These are phyloP conservation scores for Brachyrhaphis roseni DNA, from an alignment of 2,797 vertebrate genomes.

Conservation along the genomic window DNA sequence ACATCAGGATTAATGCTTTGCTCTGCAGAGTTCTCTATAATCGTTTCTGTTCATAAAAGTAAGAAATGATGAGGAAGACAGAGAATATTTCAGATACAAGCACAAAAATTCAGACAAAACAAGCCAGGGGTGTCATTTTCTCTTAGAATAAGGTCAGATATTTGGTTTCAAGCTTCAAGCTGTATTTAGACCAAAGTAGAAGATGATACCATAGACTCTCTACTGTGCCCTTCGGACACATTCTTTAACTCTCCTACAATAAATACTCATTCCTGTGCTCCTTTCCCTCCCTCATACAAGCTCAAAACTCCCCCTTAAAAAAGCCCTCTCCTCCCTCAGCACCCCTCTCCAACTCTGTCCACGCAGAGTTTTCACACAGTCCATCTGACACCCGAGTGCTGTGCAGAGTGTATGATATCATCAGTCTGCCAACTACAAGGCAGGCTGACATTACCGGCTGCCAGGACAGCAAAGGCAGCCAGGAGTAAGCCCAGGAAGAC, in stretches of 20 bases:
- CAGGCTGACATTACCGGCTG: constrained; percentile 59
- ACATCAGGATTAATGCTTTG: constrained; percentile 2
- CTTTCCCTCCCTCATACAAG: not conserved
- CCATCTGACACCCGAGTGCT: constrained; percentile 49
- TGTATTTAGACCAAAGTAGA: constrained; percentile 68
- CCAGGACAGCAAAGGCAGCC: constrained; percentile 45
- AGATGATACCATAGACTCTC: constrained; percentile 55
- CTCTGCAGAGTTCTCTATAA: constrained; percentile 19
- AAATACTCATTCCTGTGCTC: constrained; percentile 2
- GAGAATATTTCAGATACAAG: not conserved
- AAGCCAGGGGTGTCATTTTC: constrained; percentile 40
- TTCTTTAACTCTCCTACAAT: constrained; percentile 22
- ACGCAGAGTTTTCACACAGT: constrained; percentile 43
- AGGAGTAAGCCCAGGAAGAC: constrained; percentile 25
- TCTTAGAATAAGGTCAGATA: constrained; percentile 61
- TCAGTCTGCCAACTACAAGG: constrained; percentile 51
- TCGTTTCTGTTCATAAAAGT: constrained; percentile 23
- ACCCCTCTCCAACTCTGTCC: constrained; percentile 16
- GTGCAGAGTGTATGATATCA: constrained; percentile 64
- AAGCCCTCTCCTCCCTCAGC: not conserved
- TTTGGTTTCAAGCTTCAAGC: constrained; percentile 64
- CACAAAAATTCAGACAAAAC: constrained; percentile 18
- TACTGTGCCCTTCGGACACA: constrained; percentile 40
- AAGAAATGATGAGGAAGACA: constrained; percentile 35
- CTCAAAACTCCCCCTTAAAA: not conserved